Percentiles rank a stretch among this genome's conserved stretches.
These are phyloP conservation scores for Mus pahari DNA, from an alignment of 2,113 vertebrate species.

Conservation along the genomic window DNA sequence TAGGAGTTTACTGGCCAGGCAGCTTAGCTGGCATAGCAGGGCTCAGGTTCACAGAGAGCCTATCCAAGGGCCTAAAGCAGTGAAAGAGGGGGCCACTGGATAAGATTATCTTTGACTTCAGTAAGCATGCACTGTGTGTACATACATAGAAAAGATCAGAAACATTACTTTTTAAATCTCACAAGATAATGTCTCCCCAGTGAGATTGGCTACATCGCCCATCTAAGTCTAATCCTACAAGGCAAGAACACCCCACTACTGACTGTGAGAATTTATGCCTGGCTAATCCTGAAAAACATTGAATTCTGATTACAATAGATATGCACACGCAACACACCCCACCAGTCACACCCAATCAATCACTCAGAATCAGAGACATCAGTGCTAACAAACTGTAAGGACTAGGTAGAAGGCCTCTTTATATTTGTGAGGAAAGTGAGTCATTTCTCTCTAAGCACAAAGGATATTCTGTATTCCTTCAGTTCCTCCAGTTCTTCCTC, in stretches of 20 bases:
- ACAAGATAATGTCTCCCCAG: constrained; percentile 23
- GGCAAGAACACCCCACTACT: constrained; percentile 2
- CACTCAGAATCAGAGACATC: background rate
- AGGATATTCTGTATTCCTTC: constrained; percentile 99
- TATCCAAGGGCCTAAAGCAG: background rate
- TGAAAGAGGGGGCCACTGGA: background rate
- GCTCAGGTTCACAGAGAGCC: background rate
- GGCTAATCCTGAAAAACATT: constrained; percentile 45
- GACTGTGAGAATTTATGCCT: constrained; percentile 35
- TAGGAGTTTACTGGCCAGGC: background rate
- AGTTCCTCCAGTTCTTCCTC: constrained; percentile 96
- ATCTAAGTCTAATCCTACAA: constrained; percentile 49
- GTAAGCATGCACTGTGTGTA: background rate
- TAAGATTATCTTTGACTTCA: background rate
- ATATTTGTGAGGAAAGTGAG: background rate
- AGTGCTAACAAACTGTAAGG: background rate
- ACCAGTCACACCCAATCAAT: background rate
- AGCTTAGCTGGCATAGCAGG: background rate
- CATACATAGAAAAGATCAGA: background rate
- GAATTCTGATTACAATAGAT: constrained; percentile 5
- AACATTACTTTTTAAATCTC: constrained; percentile 45
- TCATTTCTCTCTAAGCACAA: constrained; percentile 75
- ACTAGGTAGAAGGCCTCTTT: background rate
- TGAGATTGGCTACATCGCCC: background rate
- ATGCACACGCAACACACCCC: background rate